phyloP scores from a whole-genome alignment of 2,113 vertebrate genomes.

The Aythya baeri region DNA sequence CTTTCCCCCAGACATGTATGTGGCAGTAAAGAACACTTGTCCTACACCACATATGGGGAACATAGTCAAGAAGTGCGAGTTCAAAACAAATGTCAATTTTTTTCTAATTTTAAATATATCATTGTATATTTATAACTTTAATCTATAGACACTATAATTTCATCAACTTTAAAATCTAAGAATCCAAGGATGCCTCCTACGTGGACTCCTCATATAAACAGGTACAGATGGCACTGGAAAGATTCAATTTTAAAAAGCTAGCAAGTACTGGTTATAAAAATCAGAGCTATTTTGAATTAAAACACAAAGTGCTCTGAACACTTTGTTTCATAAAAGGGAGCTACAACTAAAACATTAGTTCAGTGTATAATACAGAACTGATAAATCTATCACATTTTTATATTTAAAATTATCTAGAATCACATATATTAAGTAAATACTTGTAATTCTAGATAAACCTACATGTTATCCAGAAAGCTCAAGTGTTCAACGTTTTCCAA shows the following conservation, averaged over 20 bases:
- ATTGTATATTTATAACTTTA: no score
- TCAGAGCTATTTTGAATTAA: background rate
- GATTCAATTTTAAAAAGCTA: background rate
- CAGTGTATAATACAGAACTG: background rate
- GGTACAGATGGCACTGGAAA: background rate
- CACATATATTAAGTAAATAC: background rate
- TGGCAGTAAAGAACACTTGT: background rate
- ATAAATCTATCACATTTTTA: background rate
- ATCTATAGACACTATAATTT: background rate
- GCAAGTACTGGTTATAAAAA: background rate
- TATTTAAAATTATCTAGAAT: background rate
- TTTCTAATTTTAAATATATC: background rate
- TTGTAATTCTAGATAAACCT: background rate
- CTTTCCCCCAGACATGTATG: background rate
- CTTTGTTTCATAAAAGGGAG: background rate
- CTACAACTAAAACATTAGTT: background rate
- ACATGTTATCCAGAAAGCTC: background rate
- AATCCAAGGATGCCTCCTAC: background rate
- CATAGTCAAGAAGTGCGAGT: background rate
- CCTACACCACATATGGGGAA: background rate
- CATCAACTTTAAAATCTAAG: background rate
- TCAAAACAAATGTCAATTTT: background rate
- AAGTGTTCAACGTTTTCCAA: background rate
- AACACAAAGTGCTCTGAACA: background rate
- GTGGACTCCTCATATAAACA: background rate